Conservation (phyloP, 2,888 invertebrate genomes). For the Agriopis leucophaearia region DNA sequence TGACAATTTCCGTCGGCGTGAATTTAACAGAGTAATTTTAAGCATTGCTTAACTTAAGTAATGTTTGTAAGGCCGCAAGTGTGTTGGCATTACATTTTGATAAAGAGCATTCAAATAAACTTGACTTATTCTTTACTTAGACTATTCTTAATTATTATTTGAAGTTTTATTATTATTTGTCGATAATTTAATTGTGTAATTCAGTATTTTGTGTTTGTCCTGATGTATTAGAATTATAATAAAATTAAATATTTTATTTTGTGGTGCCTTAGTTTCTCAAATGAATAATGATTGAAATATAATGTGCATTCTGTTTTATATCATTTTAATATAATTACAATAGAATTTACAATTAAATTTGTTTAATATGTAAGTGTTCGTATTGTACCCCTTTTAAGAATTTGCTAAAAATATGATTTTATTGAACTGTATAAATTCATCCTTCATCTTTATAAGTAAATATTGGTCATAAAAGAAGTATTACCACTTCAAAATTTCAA, state of each 20-base stretch:
- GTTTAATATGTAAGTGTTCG: conserved; percentile 46
- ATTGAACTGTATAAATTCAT: conserved; percentile 62
- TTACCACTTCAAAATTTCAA: conserved; percentile 57
- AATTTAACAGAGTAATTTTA: too few relatives aligned
- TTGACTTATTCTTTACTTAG: conserved; percentile 54
- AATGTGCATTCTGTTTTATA: conserved; percentile 33
- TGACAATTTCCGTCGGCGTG: too few relatives aligned
- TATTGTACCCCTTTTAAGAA: conserved; percentile 30
- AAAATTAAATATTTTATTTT: conserved; percentile 69
- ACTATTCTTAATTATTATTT: conserved; percentile 53
- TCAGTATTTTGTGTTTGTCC: conserved; percentile 78
- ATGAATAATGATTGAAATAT: conserved; percentile 46
- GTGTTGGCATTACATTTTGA: conserved; percentile 68
- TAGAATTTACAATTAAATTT: conserved; percentile 47
- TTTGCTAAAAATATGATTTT: conserved; percentile 40
- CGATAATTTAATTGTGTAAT: conserved; percentile 51
- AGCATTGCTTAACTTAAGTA: too few relatives aligned
- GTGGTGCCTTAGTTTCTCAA: conserved; percentile 81
- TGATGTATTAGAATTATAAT: conserved; percentile 60
- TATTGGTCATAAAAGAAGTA: conserved; percentile 59
- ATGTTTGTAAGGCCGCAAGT: conserved; percentile 44
- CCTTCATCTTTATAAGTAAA: conserved; percentile 56
- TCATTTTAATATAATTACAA: conserved; percentile 20
- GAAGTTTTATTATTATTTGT: conserved; percentile 61
- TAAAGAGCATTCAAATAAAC: conserved; percentile 48